Conservation (phyloP, 2,113 vertebrate species). For the Collichthys lucidus region DNA sequence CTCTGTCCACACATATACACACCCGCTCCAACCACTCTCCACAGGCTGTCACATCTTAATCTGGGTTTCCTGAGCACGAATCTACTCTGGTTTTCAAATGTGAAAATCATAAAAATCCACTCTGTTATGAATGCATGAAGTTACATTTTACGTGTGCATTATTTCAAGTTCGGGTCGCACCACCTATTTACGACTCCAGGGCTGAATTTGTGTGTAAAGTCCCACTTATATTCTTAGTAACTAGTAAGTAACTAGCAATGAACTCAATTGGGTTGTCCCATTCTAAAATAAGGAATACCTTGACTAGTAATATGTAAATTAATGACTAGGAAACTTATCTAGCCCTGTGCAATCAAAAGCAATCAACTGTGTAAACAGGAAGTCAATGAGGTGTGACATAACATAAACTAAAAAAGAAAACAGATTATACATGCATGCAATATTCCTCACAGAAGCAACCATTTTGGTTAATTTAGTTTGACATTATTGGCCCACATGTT, state of each 20-base stretch:
- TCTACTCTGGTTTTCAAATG: constrained; percentile 17
- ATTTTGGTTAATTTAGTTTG: neutral
- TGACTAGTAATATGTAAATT: neutral
- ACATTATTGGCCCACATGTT: neutral
- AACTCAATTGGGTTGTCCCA: neutral
- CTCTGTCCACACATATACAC: constrained; percentile 7
- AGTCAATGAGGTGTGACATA: neutral
- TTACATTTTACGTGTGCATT: neutral
- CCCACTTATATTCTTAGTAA: neutral
- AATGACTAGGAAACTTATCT: neutral
- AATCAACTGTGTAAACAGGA: neutral
- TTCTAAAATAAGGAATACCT: neutral
- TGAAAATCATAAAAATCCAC: constrained; percentile 37
- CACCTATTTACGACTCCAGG: constrained; percentile 10
- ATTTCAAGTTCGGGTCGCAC: neutral
- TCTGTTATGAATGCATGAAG: neutral
- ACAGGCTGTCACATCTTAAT: constrained; percentile 55
- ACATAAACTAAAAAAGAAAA: neutral
- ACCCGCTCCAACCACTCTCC: neutral
- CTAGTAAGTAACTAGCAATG: neutral
- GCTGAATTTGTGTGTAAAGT: constrained; percentile 3
- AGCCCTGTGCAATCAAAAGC: neutral
- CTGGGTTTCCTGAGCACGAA: constrained; percentile 28
- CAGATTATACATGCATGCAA: neutral
- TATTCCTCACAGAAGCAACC: neutral